Evolutionary conservation across 1,140 invertebrate species (phyloP), one percentile per base, ranked within the genome.

Genomic region (Idris sp.): DNA sequence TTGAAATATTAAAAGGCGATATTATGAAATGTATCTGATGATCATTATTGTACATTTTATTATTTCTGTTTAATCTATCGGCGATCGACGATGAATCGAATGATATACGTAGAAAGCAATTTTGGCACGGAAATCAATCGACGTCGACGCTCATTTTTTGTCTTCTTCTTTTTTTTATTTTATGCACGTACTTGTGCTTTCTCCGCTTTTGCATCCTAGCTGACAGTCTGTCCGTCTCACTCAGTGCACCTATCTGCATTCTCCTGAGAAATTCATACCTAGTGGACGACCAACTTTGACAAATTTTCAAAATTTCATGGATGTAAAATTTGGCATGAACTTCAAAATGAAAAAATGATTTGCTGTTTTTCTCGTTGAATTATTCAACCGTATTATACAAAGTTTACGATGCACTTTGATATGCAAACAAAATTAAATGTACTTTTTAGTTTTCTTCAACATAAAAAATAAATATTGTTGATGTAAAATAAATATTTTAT

Each of bases 71-170:
- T n/a, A n/a, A n/a, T n/a, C n/a, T n/a, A n/a, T n/a, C n/a, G n/a
- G 16, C 8, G 8, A 36, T 51, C 48, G 25, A 49, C 25, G 19
- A 6, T 2, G 9, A 9, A 18, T 8, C 44, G 44, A 33, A 7
- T 62, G 44, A 62, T 51, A 44, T 33, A 40, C 58, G 58, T 51
- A 62, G 7, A 28, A 49, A 40, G 4, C 10, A 11, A 62, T 62
- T 11, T 31, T 19, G 26, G 58, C 11, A 62, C 58, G 44, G 36
- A 62, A 62, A 51, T 62, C 58, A 62, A 41, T 62, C 58, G 44
- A 6, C 58, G 44, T 62, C 36, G 25, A n/a, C n/a, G n/a, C 13
- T 19, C 7, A 8, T 8, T 26, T 46, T 44, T 58, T 25, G 22
- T 8, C 3, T 25, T 25, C 22, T 8, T 8, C n/a, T n/a, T n/a